Base-by-base conservation (phyloP, 2,888 invertebrate genomes). In the Subacronicta megacephala region DNA sequence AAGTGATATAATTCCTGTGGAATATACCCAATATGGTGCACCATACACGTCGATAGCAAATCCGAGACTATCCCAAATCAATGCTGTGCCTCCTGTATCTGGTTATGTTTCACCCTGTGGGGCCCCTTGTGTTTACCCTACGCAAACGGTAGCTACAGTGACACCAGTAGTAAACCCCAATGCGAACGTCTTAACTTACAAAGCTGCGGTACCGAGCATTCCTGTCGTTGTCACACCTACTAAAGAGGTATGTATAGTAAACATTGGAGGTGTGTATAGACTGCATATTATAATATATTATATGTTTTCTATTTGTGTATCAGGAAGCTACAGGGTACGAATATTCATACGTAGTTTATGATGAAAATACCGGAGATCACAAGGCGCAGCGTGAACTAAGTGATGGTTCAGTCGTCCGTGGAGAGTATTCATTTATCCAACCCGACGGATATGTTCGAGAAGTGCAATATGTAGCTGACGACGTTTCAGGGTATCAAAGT, bases 401-500 rank as follows among this genome's bases (percentile, higher is more conserved):
- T 60, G 94, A 95, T 72, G 95, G 95, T 6, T 89, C 91, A 56
- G 89, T 91, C 23, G 95, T 95, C 13, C 93, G 92, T 47, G 95
- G 95, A 35, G 90, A 93, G 60, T 95, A 95, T 81, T 90, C 94
- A 2, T 88, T 95, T 47, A 81, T 94, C 26, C 95, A 95, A 80
- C 94, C 95, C 6, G 95, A 95, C 71, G 95, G 95, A 55, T 91
- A 91, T 56, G 80, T 93, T 37, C 89, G 95, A 18, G 94, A 94
- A 73, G 95, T 95, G 7, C 87, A 93, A 71, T 95, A 95, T 75
- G 90, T 92, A 33, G 95, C 95, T 57, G 95, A 95, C 72, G 93
- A 95, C 58, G 77, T 90, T 54, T 88, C 84, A 77, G 95, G 95
- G 90, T 90, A 84, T 82, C 59, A 42, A 62, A 3, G 7, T 29